phyloP scores from a whole-genome alignment of 2,888 invertebrate genomes.

The Orthosia gracilis region DNA sequence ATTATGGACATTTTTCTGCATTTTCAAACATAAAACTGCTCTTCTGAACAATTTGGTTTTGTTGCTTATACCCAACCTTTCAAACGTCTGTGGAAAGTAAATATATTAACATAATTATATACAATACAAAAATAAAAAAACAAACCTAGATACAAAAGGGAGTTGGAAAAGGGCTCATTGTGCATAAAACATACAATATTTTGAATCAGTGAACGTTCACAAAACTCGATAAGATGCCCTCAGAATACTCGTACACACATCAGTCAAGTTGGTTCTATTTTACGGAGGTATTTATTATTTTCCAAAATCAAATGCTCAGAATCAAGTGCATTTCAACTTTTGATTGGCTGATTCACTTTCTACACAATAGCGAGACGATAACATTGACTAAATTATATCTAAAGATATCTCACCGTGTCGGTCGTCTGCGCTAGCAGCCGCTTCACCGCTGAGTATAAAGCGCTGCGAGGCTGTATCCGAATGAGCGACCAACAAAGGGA shows the following conservation, averaged over 20 bases:
- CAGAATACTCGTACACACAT: neutral
- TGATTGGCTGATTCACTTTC: neutral
- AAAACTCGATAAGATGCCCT: neutral
- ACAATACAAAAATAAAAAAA: no score
- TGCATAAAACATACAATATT: neutral
- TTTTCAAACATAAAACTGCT: neutral
- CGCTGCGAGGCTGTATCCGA: slow-evolving; percentile 47
- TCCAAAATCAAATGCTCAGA: neutral
- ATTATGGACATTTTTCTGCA: neutral
- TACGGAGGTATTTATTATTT: neutral
- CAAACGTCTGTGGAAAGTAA: neutral
- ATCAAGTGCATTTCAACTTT: neutral
- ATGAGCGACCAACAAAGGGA: slow-evolving; percentile 56
- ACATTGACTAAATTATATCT: slow-evolving; percentile 10
- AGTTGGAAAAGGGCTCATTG: no score
- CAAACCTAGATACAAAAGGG: no score
- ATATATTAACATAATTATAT: no score
- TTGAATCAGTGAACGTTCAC: neutral
- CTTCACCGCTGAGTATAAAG: slow-evolving; percentile 38
- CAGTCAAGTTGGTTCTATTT: neutral
- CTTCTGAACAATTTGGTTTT: neutral
- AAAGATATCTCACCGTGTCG: slow-evolving; percentile 3
- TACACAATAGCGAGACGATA: neutral
- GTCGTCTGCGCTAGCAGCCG: slow-evolving; percentile 13
- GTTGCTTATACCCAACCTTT: neutral